phyloP scores from a whole-genome alignment of 2,113 vertebrate species.

The Sapajus apella region DNA sequence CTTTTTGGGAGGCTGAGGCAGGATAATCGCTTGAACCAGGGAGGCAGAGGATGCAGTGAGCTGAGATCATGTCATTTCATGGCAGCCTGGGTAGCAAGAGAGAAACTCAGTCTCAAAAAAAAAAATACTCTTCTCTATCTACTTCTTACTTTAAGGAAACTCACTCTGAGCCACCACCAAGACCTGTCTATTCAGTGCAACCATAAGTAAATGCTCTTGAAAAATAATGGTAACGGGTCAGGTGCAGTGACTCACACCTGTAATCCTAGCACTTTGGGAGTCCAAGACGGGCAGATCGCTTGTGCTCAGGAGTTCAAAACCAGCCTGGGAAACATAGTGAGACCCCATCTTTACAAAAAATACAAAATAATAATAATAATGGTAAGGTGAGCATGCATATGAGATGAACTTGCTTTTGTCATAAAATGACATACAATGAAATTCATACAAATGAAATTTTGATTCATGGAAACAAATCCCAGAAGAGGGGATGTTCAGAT shows the following conservation, averaged over 20 bases:
- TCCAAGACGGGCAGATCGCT: fast-evolving
- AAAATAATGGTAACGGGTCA: background rate
- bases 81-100: too few relatives aligned
- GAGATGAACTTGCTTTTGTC: constrained; percentile 16
- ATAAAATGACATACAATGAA: too few relatives aligned
- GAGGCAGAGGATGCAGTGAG: too few relatives aligned
- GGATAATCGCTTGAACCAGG: too few relatives aligned
- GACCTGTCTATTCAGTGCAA: background rate
- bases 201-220: background rate
- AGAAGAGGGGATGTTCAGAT: background rate
- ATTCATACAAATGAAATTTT: background rate
- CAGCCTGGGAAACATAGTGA: too few relatives aligned
- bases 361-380: constrained; percentile 42
- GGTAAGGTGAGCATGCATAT: background rate
- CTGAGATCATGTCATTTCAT: too few relatives aligned
- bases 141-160: constrained; percentile 39
- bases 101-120: too few relatives aligned
- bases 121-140: background rate
- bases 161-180: background rate
- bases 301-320: too few relatives aligned
- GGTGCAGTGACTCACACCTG: too few relatives aligned
- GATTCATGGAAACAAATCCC: background rate
- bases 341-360: too few relatives aligned
- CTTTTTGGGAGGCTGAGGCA: too few relatives aligned
- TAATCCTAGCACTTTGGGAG: too few relatives aligned